Conservation (phyloP, 2,797 vertebrate species). For the Propithecus deckenii region DNA sequence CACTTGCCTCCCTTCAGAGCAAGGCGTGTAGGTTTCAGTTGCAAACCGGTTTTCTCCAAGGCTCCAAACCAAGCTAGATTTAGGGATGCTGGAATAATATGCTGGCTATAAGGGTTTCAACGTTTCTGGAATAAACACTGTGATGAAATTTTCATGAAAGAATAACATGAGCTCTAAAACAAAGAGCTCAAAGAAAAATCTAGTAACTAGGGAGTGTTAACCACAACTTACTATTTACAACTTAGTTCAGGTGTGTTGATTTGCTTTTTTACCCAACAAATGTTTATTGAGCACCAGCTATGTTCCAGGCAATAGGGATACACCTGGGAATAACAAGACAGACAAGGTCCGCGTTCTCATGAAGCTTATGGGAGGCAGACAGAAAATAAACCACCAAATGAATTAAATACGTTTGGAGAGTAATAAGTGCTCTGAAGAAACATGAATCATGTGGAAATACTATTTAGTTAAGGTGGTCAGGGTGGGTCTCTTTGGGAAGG, state of each 20-base stretch:
- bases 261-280: slow-evolving; percentile 10
- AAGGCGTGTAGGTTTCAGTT: background rate
- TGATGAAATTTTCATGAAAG: background rate
- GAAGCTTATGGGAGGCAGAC: background rate
- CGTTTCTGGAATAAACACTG: background rate
- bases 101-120: background rate
- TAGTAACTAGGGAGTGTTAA: background rate
- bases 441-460: background rate
- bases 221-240: background rate
- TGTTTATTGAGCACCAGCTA: background rate
- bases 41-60: background rate
- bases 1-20: background rate
- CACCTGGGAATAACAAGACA: background rate
- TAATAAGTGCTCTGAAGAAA: background rate
- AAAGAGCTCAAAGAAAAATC: background rate
- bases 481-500: background rate
- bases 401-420: background rate
- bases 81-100: background rate
- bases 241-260: background rate
- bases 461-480: background rate
- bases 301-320: background rate
- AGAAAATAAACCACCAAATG: background rate
- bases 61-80: background rate
- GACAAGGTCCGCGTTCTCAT: background rate
- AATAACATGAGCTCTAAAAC: background rate